Evolutionary conservation across 1,140 invertebrate genomes (phyloP), one percentile per base, ranked within the genome.

Genomic region (Penaeus chinensis): DNA sequence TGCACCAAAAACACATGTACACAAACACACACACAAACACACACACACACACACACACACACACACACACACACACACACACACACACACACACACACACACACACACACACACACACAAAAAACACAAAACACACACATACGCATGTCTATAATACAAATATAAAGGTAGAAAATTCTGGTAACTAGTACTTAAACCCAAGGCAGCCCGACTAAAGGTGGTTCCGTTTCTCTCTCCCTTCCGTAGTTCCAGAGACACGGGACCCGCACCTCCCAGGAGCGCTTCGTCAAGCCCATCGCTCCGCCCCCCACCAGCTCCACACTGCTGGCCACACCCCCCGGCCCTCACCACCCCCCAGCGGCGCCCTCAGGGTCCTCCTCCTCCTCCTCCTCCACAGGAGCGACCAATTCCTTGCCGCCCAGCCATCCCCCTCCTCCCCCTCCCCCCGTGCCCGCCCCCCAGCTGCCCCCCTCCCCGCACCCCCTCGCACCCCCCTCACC

Each of bases 201-300:
- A 47, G 47, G 47, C 11, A 47, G 4, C 2, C 47, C 47, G 4
- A 47, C 47, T 47, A 47, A 47, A 47, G 11, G 47, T 13, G 7
- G 11, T 5, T 13, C 47, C 47, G 0, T 47, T 13, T 47, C 47
- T 47, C 47, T 78, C 37, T 76, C 32, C 37, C 2, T n/a, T 81
- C 74, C 22, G 18, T 24, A 87, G 85, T 87, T 87, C 79, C 85
- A 87, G 85, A 87, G 85, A 74, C 85, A 81, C 42, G 85, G 85
- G 18, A 71, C 77, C 74, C 85, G 85, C n/a, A 81, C 85, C 16
- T 87, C 85, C 60, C 85, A 87, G 27, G 96, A 96, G 91, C 93
- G 95, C 91, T 96, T 96, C 91, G 95, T 96, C 42, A 96, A 96
- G 91, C 95, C 95, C 84, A 94, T 94, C 89, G 94, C 94, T 91